Evolutionary conservation across 2,888 invertebrate genomes (phyloP).

Genomic region (Pheosia gnoma): DNA sequence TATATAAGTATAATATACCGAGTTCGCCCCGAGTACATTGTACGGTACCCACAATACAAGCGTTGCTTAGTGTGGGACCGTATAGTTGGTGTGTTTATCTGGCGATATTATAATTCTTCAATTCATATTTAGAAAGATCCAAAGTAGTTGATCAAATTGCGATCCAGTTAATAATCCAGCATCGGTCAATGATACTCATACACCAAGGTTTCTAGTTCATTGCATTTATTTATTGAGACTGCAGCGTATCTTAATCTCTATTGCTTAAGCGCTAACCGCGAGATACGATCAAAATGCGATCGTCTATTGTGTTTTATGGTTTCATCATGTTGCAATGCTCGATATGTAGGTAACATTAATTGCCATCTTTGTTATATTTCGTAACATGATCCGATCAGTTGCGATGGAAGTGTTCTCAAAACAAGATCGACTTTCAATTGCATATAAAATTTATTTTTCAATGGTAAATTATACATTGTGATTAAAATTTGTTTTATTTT

Average conservation of each 20-base stretch:
- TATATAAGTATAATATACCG: too few relatives aligned
- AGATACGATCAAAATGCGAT: slow-evolving; percentile 27
- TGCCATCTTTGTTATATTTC: slow-evolving; percentile 17
- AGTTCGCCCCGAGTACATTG: too few relatives aligned
- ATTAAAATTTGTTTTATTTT: neutral
- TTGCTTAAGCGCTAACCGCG: slow-evolving; percentile 20
- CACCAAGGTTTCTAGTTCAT: slow-evolving; percentile 20
- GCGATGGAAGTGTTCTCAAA: slow-evolving; percentile 1
- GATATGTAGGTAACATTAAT: slow-evolving; percentile 19
- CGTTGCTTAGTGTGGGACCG: too few relatives aligned
- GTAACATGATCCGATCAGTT: slow-evolving; percentile 10
- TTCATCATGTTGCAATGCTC: slow-evolving; percentile 21
- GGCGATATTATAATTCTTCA: neutral
- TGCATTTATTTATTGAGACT: slow-evolving; percentile 12
- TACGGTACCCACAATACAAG: too few relatives aligned
- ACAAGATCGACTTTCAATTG: neutral
- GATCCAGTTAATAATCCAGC: neutral
- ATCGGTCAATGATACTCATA: neutral
- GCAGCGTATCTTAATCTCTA: slow-evolving; percentile 30
- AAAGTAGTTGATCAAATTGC: neutral
- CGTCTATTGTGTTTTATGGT: slow-evolving; percentile 28
- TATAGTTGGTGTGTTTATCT: neutral
- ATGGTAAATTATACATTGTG: too few relatives aligned
- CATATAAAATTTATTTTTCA: too few relatives aligned
- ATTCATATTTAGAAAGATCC: neutral